Evolutionary conservation across 2,888 invertebrate species (phyloP).

Genomic region (Drosophila parthenogenetica): DNA sequence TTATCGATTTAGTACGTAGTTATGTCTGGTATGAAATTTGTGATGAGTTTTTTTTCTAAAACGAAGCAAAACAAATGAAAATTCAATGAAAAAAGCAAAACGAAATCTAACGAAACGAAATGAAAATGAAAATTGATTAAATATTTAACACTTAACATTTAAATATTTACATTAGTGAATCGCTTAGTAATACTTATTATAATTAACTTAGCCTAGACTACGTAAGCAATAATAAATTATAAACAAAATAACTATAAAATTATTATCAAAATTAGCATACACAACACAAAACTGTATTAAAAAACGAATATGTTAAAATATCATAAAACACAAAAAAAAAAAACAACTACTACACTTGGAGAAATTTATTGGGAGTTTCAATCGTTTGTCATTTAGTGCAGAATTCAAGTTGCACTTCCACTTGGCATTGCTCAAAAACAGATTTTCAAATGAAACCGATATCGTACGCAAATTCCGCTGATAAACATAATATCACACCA

Average conservation of each 20-base stretch:
- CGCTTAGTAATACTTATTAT: constrained; percentile 58
- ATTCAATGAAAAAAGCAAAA: constrained; percentile 10
- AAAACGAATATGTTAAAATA: constrained; percentile 70
- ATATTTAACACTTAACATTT: constrained; percentile 30
- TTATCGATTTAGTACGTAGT: constrained; percentile 69
- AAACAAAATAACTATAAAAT: constrained; percentile 51
- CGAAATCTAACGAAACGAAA: constrained; percentile 14
- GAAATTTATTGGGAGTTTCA: constrained; percentile 33
- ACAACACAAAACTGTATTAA: constrained; percentile 59
- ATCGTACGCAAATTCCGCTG: constrained; percentile 54
- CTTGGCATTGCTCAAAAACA: constrained; percentile 60
- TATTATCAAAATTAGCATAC: constrained; percentile 64
- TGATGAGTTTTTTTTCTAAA: constrained; percentile 69
- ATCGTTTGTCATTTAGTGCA: constrained; percentile 29
- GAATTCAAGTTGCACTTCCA: constrained; percentile 56
- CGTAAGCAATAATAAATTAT: constrained; percentile 77
- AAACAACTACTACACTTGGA: background rate
- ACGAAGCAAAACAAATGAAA: constrained; percentile 24
- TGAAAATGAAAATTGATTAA: constrained; percentile 23
- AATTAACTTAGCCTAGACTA: constrained; percentile 59
- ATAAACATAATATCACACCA: constrained; percentile 26
- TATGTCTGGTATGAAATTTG: constrained; percentile 70
- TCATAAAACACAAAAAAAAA: constrained; percentile 48
- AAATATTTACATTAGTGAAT: constrained; percentile 47
- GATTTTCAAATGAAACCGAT: constrained; percentile 62